Evolutionary conservation across 2,113 vertebrate species (phyloP), one percentile per base, ranked within the genome.

Genomic region (Elgaria multicarinata): DNA sequence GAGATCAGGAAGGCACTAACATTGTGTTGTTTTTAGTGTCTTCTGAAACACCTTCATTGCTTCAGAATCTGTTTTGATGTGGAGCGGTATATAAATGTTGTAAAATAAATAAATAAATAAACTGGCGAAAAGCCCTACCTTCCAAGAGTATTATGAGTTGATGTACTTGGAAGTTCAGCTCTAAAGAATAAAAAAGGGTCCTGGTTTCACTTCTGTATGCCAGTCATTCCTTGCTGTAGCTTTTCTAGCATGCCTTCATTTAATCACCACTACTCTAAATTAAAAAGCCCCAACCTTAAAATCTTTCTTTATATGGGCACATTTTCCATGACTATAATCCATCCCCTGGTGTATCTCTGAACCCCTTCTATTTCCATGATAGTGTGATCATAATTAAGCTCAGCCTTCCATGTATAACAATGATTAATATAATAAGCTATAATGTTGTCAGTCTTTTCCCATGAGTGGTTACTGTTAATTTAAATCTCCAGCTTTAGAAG

Each of bases 401-500:
- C 33, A 83, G 4, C 0, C 0, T 93, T 94, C 83, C 62, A 33
- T 90, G 85, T 88, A 83, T 28, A 93, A 83, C 44, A 87, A 6
- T 85, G 76, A 79, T 83, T 91, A 94, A 92, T 36, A 62, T 92
- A 94, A 93, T 39, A 64, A 53, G 82, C 90, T 22, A 90, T 93
- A 91, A 87, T 77, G 92, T 82, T 88, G 77, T 90, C 91, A 82
- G 14, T 76, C 74, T 83, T 88, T 33, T 78, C 88, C 88, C 88
- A 83, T 89, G 88, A 87, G 81, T 62, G 85, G n/a, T 91, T 42
- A 18, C 90, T 12, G 77, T 88, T 92, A 94, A 94, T 93, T 93
- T 95, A 91, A 94, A 88, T 90, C 53, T 86, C 88, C 93, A 92
- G 87, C 86, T 93, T 94, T 90, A 85, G 46, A 93, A 85, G 89